Percentiles rank a stretch among this genome's conserved stretches.
Conservation (phyloP, 2,888 invertebrate genomes). For the Bhutanitis thaidina region DNA sequence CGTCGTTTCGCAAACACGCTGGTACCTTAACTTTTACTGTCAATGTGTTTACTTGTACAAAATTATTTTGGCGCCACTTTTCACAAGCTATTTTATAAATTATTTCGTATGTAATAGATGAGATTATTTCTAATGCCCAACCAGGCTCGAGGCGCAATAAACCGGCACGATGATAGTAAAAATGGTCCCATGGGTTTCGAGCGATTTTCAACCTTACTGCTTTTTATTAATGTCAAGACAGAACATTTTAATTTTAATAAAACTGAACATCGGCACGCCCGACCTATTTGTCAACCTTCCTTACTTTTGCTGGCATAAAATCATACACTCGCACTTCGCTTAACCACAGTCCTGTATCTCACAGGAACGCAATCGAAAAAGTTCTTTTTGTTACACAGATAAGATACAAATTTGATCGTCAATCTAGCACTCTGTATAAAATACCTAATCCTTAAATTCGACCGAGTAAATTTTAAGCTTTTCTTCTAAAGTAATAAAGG, state of each 20-base stretch:
- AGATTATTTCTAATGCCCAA: too few relatives aligned
- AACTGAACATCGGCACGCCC: constrained; percentile 76
- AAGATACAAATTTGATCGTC: constrained; percentile 73
- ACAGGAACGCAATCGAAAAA: constrained; percentile 52
- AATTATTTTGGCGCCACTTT: too few relatives aligned
- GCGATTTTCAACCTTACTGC: constrained; percentile 62
- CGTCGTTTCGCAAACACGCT: constrained; percentile 35
- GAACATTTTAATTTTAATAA: constrained; percentile 78
- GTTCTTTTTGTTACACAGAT: constrained; percentile 61
- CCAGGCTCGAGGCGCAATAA: constrained; percentile 32
- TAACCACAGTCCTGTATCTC: constrained; percentile 51
- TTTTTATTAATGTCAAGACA: constrained; percentile 68
- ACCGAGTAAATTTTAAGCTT: constrained; percentile 69
- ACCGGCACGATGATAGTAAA: constrained; percentile 73
- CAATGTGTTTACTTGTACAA: constrained; percentile 3
- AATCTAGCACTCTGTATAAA: constrained; percentile 59
- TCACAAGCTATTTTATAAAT: too few relatives aligned
- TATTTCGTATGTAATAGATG: too few relatives aligned
- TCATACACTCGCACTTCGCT: constrained; percentile 71
- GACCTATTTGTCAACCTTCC: constrained; percentile 79
- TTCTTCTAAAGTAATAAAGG: constrained; percentile 77
- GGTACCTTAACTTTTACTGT: constrained; percentile 27
- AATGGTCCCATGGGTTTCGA: constrained; percentile 55
- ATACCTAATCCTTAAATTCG: constrained; percentile 62
- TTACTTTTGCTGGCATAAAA: constrained; percentile 76